Evolutionary conservation across 37 sponge, comb jelly and placozoan species (phyloP).

Genomic region (Petrosia ficiformis): DNA sequence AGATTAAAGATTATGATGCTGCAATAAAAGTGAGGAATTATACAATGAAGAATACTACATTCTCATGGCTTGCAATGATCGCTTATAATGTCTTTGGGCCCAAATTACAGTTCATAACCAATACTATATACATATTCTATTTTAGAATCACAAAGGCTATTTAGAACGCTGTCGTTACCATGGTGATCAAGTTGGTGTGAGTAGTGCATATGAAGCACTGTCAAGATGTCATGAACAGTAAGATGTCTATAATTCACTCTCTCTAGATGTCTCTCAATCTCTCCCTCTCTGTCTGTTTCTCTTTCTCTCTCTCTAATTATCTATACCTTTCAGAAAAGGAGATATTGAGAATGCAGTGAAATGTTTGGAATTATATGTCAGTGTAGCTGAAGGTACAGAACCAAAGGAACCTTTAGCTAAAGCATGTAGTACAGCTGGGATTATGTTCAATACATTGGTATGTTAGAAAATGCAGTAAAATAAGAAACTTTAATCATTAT

Average conservation of each 20-base stretch:
- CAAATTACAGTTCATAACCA: too few relatives aligned
- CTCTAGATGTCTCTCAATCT: background rate
- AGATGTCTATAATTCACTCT: background rate
- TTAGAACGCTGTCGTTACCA: slow-evolving; percentile 74
- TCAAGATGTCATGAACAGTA: slow-evolving; percentile 75
- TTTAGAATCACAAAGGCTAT: slow-evolving; percentile 67
- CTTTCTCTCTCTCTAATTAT: background rate
- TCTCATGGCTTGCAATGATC: too few relatives aligned
- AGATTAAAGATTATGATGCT: slow-evolving; percentile 39
- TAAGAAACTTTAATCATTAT: background rate
- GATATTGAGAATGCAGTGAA: slow-evolving; percentile 73
- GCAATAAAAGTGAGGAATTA: slow-evolving; percentile 55
- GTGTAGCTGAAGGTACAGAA: slow-evolving; percentile 58
- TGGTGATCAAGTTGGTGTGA: slow-evolving; percentile 57
- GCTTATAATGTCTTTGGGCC: too few relatives aligned
- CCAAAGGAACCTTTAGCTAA: slow-evolving; percentile 22
- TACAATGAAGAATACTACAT: background rate
- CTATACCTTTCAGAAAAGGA: slow-evolving; percentile 44
- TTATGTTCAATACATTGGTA: slow-evolving; percentile 78
- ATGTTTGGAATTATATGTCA: slow-evolving; percentile 76
- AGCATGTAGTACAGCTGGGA: slow-evolving; percentile 82
- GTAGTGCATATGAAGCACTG: slow-evolving; percentile 75
- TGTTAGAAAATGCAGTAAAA: slow-evolving; percentile 1
- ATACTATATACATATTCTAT: background rate
- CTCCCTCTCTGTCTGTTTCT: background rate